These are phyloP conservation scores for Protobothrops mucrosquamatus DNA, from an alignment of 2,113 vertebrate species.

Conservation along the genomic window DNA sequence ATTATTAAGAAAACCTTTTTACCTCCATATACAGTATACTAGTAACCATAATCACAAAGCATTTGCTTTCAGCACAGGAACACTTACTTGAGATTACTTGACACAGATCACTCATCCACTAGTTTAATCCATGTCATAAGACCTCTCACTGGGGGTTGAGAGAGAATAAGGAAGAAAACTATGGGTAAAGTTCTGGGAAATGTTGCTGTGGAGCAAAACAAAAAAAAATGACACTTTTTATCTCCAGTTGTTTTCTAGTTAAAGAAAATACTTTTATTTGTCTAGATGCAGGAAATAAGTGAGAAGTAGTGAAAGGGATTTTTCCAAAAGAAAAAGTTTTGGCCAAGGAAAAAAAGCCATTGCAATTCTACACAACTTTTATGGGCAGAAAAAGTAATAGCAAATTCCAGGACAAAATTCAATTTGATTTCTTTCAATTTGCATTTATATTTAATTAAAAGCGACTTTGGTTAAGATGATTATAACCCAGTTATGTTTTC, in stretches of 20 bases:
- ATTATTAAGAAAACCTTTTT: neutral
- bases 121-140: neutral
- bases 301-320: neutral
- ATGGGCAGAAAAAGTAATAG: neutral
- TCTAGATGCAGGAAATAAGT: neutral
- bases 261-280: neutral
- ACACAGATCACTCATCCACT: neutral
- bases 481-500: neutral
- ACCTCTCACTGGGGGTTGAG: neutral
- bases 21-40: neutral
- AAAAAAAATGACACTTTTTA: neutral
- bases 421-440: neutral
- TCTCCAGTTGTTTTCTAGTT: neutral
- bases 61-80: neutral
- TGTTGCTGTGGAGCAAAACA: neutral
- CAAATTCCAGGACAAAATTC: neutral
- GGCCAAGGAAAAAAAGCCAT: neutral
- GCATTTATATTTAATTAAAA: neutral
- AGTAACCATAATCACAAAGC: neutral
- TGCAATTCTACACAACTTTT: neutral
- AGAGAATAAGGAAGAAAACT: neutral
- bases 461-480: neutral
- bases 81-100: neutral
- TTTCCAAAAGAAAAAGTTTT: neutral
- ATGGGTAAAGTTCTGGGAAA: neutral